phyloP scores from a whole-genome alignment of 2,113 vertebrate genomes.

The Oxyura jamaicensis region DNA sequence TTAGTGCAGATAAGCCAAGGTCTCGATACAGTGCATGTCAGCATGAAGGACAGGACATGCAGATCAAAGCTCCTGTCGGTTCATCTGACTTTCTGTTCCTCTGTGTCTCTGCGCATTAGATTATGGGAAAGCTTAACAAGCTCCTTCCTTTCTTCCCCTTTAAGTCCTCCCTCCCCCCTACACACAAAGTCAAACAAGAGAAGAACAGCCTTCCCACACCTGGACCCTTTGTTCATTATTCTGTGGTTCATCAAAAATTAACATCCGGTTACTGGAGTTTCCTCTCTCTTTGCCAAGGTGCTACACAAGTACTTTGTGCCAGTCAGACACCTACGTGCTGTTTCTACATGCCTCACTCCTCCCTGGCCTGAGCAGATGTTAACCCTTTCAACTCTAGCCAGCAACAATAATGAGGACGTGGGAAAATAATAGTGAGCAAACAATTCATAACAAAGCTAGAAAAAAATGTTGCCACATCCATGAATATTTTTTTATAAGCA shows the following conservation, averaged over 20 bases:
- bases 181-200: neutral
- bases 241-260: neutral
- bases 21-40: neutral
- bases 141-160: constrained; percentile 13
- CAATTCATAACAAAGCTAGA: neutral
- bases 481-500: neutral
- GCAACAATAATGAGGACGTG: neutral
- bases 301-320: neutral
- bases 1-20: neutral
- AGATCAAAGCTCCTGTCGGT: constrained; percentile 11
- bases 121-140: neutral
- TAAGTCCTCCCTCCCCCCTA: neutral
- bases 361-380: neutral
- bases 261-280: constrained; percentile 21
- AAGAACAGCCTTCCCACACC: constrained; percentile 26
- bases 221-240: constrained; percentile 36
- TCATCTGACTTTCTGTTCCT: constrained; percentile 25
- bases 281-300: neutral
- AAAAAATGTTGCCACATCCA: neutral
- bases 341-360: neutral
- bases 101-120: neutral
- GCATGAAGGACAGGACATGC: neutral
- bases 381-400: neutral
- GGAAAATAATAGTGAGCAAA: neutral
- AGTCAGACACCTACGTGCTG: constrained; percentile 20